phyloP scores from a whole-genome alignment of 2,888 invertebrate species.

The Protonemura montana region DNA sequence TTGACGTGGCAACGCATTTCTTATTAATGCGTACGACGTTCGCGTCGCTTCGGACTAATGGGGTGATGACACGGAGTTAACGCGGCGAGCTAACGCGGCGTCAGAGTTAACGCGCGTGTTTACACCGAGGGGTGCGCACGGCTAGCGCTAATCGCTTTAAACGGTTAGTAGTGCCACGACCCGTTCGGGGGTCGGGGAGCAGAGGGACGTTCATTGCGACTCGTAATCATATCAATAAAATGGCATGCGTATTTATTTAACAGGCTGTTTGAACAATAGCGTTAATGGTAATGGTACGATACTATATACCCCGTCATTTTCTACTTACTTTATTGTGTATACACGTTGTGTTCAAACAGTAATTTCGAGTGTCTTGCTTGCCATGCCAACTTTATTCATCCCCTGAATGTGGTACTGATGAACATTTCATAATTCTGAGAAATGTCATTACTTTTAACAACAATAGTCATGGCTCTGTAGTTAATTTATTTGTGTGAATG shows the following conservation, averaged over 20 bases:
- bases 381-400: not conserved
- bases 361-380: not conserved
- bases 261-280: not conserved
- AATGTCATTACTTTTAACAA: not conserved
- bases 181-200: not conserved
- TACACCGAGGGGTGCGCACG: not conserved
- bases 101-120: not conserved
- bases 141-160: not conserved
- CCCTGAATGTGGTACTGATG: not conserved
- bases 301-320: not conserved
- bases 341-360: conserved; percentile 1
- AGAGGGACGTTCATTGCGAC: not conserved
- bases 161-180: not conserved
- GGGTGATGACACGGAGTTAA: not conserved
- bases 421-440: not conserved
- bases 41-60: not conserved
- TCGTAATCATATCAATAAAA: conserved; percentile 26
- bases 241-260: not conserved
- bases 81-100: too few species aligned
- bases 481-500: not conserved
- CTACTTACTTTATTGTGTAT: not conserved
- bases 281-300: not conserved
- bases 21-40: conserved; percentile 27
- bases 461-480: not conserved
- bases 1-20: conserved; percentile 2